Evolutionary conservation across 2,113 vertebrate species (phyloP).

Genomic region (Taurulus bubalis): DNA sequence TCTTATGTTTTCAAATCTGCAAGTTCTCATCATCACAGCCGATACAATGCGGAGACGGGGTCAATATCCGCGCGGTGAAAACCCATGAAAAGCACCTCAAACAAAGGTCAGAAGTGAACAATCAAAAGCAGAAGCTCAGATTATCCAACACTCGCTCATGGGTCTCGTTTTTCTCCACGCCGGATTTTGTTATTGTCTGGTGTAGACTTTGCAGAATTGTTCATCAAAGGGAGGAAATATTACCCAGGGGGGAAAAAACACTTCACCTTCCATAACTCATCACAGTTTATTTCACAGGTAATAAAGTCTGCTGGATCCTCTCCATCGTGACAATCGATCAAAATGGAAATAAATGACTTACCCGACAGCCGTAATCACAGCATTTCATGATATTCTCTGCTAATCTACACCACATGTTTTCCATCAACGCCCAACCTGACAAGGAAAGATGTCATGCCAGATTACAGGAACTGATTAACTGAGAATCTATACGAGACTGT

Average conservation of each 20-base stretch:
- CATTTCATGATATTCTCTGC: constrained; percentile 41
- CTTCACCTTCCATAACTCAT: constrained; percentile 69
- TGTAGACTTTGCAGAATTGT: constrained; percentile 35
- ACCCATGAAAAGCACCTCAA: constrained; percentile 39
- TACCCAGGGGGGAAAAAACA: not conserved
- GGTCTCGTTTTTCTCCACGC: not conserved
- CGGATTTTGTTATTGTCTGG: constrained; percentile 30
- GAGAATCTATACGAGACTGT: not conserved
- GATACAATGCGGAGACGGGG: constrained; percentile 28
- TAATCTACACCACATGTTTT: constrained; percentile 42
- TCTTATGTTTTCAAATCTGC: constrained; percentile 35
- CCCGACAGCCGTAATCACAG: constrained; percentile 39
- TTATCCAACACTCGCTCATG: constrained; percentile 4
- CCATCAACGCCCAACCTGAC: constrained; percentile 43
- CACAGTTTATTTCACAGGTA: constrained; percentile 76
- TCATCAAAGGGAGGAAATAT: constrained; percentile 65
- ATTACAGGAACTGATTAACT: constrained; percentile 36
- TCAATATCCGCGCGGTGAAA: constrained; percentile 19
- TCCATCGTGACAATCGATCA: constrained; percentile 67
- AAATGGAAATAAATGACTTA: constrained; percentile 64
- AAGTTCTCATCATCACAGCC: constrained; percentile 54
- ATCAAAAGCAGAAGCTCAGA: constrained; percentile 37
- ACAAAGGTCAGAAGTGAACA: constrained; percentile 49
- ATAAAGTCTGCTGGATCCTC: constrained; percentile 64
- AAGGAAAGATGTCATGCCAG: constrained; percentile 19